phyloP scores from a whole-genome alignment of 2,113 vertebrate species.

The Gallinago undulata region DNA sequence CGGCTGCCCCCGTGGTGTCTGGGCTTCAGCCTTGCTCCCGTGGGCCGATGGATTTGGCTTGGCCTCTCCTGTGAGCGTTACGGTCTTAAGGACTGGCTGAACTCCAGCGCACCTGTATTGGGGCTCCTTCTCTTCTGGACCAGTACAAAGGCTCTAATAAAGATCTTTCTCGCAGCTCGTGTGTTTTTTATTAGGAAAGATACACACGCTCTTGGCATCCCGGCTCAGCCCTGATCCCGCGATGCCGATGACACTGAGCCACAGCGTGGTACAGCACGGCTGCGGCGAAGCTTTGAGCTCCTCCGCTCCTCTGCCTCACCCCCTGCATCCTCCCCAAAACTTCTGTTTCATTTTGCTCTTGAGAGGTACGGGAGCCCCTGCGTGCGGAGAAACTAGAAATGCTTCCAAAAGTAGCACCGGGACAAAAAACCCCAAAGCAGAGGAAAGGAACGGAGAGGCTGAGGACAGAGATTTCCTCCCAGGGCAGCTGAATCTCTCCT shows the following conservation, averaged over 20 bases:
- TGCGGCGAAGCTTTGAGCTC: not conserved
- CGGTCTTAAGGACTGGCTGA: not conserved
- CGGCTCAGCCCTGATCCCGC: not conserved
- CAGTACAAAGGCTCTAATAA: slow-evolving; percentile 33
- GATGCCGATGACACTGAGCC: not conserved
- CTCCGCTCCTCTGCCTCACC: not conserved
- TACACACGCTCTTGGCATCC: not conserved
- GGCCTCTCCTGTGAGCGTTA: not conserved
- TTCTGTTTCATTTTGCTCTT: not conserved
- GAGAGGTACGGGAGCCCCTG: not conserved
- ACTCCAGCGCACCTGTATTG: slow-evolving; percentile 36
- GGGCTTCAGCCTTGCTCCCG: not conserved
- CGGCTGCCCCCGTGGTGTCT: not conserved
- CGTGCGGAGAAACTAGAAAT: rapidly evolving
- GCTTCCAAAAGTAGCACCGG: not conserved
- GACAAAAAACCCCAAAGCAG: not conserved
- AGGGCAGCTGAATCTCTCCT: not conserved
- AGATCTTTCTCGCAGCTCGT: slow-evolving; percentile 17
- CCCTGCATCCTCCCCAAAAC: not conserved
- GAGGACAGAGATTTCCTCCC: not conserved
- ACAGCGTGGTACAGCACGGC: not conserved
- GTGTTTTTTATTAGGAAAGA: slow-evolving; percentile 9
- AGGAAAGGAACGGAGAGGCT: not conserved
- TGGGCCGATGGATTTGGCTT: not conserved
- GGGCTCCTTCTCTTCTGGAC: not conserved